phyloP scores from a whole-genome alignment of 37 sponge, comb jelly and placozoan genomes.

The Tethya wilhelma region DNA sequence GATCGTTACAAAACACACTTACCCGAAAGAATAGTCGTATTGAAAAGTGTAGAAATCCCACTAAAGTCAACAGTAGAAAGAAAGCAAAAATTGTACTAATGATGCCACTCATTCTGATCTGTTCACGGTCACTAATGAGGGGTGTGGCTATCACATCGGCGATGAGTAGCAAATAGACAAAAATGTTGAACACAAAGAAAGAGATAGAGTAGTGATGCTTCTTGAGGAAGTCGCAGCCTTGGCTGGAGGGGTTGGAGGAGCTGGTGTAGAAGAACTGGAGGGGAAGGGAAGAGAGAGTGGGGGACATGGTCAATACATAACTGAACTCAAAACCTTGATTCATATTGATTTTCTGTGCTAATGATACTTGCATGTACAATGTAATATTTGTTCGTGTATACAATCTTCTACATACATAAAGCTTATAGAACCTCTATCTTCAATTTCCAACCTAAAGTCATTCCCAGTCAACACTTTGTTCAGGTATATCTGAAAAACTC shows the following conservation, averaged over 20 bases:
- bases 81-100: slow-evolving; percentile 61
- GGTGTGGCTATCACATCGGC: slow-evolving; percentile 79
- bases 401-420: too few species aligned
- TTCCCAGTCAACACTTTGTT: too few species aligned
- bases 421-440: too few species aligned
- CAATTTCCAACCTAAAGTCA: too few species aligned
- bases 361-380: too few species aligned
- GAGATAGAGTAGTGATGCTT: slow-evolving; percentile 45
- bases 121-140: slow-evolving; percentile 60
- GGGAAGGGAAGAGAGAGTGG: not conserved
- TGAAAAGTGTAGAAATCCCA: slow-evolving; percentile 66
- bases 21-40: slow-evolving; percentile 72
- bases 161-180: slow-evolving; percentile 57
- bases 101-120: slow-evolving; percentile 53
- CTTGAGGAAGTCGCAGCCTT: slow-evolving; percentile 29
- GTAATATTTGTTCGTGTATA: too few species aligned
- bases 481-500: too few species aligned
- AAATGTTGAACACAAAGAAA: slow-evolving; percentile 49
- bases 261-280: slow-evolving; percentile 51
- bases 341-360: too few species aligned
- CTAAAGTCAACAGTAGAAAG: slow-evolving; percentile 43
- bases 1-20: not conserved
- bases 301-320: too few species aligned
- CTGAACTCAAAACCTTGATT: too few species aligned
- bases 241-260: not conserved